Conservation (phyloP, 2,888 invertebrate genomes). For the Cabera pusaria region DNA sequence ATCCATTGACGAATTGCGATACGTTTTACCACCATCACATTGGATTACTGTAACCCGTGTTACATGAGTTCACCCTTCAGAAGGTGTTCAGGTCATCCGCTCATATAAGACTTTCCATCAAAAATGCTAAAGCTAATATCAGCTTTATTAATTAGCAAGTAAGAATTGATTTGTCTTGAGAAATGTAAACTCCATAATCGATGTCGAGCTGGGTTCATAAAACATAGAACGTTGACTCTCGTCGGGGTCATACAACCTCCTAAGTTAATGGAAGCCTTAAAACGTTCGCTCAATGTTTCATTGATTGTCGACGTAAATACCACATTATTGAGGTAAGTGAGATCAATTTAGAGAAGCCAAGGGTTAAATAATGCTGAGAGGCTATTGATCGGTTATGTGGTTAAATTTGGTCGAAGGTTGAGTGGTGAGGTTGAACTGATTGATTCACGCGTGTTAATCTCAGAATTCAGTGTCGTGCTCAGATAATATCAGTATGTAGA, state of each 20-base stretch:
- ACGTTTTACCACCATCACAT: too few species aligned
- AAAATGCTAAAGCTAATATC: constrained; percentile 5
- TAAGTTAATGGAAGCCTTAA: constrained; percentile 28
- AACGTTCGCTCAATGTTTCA: constrained; percentile 18
- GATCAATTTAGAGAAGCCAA: constrained; percentile 18
- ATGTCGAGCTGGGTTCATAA: constrained; percentile 21
- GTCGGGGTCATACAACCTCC: constrained; percentile 27
- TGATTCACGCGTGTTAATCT: too few species aligned
- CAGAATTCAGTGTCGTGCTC: too few species aligned
- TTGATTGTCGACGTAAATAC: constrained; percentile 8
- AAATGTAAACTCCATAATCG: too few species aligned
- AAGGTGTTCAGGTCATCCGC: constrained; percentile 21
- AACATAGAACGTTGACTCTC: constrained; percentile 19
- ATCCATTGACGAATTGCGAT: too few species aligned
- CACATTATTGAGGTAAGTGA: constrained; percentile 17
- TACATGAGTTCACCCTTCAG: constrained; percentile 6
- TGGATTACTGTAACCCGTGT: constrained; percentile 1
- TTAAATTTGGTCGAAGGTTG: constrained; percentile 5
- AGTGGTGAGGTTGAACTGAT: background rate
- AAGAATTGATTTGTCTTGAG: too few species aligned
- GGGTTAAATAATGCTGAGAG: constrained; percentile 26
- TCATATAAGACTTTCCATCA: constrained; percentile 6
- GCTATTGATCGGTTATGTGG: constrained; percentile 9
- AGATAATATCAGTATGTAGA: too few species aligned
- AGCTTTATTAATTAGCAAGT: background rate